These are phyloP conservation scores for Phrynocephalus vlangalii DNA, from an alignment of 2,797 vertebrate species.

Conservation along the genomic window DNA sequence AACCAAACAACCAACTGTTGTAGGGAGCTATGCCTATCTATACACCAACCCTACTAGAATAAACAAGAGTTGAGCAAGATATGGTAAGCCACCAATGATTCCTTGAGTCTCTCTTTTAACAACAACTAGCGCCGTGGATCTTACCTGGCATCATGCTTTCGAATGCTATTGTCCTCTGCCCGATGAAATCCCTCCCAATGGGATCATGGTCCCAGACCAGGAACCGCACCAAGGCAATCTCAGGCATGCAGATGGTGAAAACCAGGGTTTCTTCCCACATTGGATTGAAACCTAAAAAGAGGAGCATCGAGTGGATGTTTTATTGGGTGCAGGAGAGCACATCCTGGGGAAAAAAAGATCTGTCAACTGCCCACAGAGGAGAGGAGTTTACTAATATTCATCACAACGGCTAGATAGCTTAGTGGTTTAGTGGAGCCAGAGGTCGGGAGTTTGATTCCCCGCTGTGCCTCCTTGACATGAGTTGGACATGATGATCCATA, in stretches of 20 bases:
- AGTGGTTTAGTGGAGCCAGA: no score
- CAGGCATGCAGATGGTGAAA: slow-evolving; percentile 93
- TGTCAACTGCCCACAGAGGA: neutral
- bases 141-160: slow-evolving; percentile 96
- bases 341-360: neutral
- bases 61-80: neutral
- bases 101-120: neutral
- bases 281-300: slow-evolving; percentile 90
- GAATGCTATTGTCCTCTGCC: slow-evolving; percentile 94
- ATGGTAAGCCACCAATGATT: no score
- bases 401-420: no score
- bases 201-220: slow-evolving; percentile 99
- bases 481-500: no score
- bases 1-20: no score
- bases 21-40: neutral
- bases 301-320: neutral
- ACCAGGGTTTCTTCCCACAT: slow-evolving; percentile 99
- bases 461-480: no score
- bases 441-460: no score
- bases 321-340: neutral
- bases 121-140: neutral
- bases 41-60: neutral
- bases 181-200: slow-evolving; percentile 96
- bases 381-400: neutral
- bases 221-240: slow-evolving; percentile 92